phyloP scores from a whole-genome alignment of 2,797 vertebrate genomes.

The Synanceia verrucosa region DNA sequence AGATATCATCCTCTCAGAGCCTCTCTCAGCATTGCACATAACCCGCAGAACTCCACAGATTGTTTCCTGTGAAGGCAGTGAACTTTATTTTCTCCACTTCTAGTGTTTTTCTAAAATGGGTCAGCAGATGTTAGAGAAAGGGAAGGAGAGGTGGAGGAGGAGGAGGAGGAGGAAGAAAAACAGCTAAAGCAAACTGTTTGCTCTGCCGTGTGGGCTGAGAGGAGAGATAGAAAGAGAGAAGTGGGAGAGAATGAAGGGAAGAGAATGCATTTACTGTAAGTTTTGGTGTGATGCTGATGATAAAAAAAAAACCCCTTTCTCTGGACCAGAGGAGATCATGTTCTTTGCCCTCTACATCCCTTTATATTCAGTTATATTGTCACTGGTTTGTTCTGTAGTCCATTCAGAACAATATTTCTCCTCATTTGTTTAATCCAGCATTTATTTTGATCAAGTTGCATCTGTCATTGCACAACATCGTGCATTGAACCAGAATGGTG shows the following conservation, averaged over 20 bases:
- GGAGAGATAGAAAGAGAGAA: conserved; percentile 59
- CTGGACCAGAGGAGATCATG: conserved; percentile 24
- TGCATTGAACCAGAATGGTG: neutral
- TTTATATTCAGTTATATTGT: conserved; percentile 15
- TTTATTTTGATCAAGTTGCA: neutral
- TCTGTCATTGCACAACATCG: neutral
- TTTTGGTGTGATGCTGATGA: conserved; percentile 35
- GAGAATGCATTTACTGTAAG: conserved; percentile 42
- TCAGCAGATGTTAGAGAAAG: conserved; percentile 80
- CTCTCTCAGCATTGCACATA: conserved; percentile 23
- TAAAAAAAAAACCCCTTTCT: conserved; percentile 25
- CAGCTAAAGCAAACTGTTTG: conserved; percentile 80
- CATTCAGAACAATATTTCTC: too few relatives aligned
- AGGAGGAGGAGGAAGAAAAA: conserved; percentile 53
- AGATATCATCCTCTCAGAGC: conserved; percentile 18
- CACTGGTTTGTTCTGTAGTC: conserved; percentile 8
- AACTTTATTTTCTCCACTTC: conserved; percentile 67
- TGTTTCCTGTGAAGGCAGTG: conserved; percentile 72
- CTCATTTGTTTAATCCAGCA: too few relatives aligned
- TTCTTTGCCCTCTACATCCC: neutral
- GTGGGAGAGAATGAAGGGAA: conserved; percentile 50
- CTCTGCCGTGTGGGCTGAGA: conserved; percentile 71
- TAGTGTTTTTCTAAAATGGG: conserved; percentile 81
- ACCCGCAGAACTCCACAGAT: conserved; percentile 48
- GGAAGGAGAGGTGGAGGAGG: conserved; percentile 5